Percentiles rank a stretch among this genome's conserved stretches.
Evolutionary conservation across 2,113 vertebrate genomes (phyloP).

Genomic region (Chloropsis hardwickii): DNA sequence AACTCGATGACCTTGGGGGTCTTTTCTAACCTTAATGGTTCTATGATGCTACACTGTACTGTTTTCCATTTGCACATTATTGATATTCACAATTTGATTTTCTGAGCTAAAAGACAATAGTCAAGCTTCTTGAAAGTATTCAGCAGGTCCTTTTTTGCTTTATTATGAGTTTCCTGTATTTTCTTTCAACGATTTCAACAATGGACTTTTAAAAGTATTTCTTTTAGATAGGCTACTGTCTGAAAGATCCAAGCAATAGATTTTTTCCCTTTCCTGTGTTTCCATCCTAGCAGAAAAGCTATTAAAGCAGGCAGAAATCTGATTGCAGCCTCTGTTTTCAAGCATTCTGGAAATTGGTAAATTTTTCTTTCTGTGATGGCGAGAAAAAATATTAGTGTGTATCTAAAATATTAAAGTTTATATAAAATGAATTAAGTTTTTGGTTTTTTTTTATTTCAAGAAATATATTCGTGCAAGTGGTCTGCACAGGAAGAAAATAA

Average conservation of each 20-base stretch:
- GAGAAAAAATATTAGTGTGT: background rate
- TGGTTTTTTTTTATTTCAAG: rapidly evolving
- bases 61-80: background rate
- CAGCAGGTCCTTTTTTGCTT: background rate
- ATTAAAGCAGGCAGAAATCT: background rate
- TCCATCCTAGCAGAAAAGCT: background rate
- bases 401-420: background rate
- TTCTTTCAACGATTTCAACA: background rate
- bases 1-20: background rate
- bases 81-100: background rate
- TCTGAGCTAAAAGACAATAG: background rate
- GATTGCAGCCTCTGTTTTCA: background rate
- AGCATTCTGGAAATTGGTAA: background rate
- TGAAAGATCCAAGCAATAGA: background rate
- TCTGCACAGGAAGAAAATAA: background rate
- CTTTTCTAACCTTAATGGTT: background rate
- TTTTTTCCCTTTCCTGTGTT: background rate
- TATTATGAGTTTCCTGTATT: background rate
- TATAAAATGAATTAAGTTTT: background rate
- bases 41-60: background rate
- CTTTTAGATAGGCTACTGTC: background rate
- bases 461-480: background rate
- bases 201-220: background rate
- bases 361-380: background rate
- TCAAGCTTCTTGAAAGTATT: background rate